Evolutionary conservation across 2,113 vertebrate species (phyloP).

Genomic region (Noturus placidus): DNA sequence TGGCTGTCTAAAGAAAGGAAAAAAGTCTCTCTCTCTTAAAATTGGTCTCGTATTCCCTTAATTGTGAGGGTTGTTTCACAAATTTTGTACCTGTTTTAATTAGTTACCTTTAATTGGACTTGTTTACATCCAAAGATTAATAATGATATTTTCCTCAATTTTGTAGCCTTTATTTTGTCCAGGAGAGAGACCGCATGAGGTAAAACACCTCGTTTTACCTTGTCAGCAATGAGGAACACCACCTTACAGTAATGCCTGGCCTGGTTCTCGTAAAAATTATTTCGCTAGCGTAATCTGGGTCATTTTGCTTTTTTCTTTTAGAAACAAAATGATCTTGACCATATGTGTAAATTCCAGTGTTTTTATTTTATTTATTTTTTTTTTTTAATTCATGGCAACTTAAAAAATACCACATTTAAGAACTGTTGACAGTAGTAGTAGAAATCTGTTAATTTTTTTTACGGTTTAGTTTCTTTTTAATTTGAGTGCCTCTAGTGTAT

Average conservation of each 20-base stretch:
- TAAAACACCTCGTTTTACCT: neutral
- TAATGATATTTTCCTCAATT: neutral
- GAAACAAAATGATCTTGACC: neutral
- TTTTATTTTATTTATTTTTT: slow-evolving; percentile 14
- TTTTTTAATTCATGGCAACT: slow-evolving; percentile 39
- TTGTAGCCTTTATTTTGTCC: neutral
- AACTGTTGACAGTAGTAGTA: slow-evolving; percentile 54
- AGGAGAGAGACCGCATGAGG: neutral
- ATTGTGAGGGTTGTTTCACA: slow-evolving; percentile 46
- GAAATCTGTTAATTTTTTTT: slow-evolving; percentile 55
- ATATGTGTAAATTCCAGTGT: slow-evolving; percentile 61
- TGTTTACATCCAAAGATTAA: neutral
- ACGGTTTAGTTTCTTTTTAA: slow-evolving; percentile 60
- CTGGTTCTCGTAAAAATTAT: neutral
- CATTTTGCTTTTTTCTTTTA: neutral
- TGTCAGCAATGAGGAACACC: neutral
- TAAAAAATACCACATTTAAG: slow-evolving; percentile 36
- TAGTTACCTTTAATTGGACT: slow-evolving; percentile 34
- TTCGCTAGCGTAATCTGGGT: neutral
- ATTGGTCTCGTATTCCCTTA: slow-evolving; percentile 24
- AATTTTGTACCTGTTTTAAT: slow-evolving; percentile 50
- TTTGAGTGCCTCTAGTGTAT: slow-evolving; percentile 45
- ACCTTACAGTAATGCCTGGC: neutral
- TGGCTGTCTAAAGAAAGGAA: slow-evolving; percentile 58
- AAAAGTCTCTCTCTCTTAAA: slow-evolving; percentile 39